These are phyloP conservation scores for Myocastor coypus DNA, from an alignment of 2,113 vertebrate genomes.

Conservation along the genomic window DNA sequence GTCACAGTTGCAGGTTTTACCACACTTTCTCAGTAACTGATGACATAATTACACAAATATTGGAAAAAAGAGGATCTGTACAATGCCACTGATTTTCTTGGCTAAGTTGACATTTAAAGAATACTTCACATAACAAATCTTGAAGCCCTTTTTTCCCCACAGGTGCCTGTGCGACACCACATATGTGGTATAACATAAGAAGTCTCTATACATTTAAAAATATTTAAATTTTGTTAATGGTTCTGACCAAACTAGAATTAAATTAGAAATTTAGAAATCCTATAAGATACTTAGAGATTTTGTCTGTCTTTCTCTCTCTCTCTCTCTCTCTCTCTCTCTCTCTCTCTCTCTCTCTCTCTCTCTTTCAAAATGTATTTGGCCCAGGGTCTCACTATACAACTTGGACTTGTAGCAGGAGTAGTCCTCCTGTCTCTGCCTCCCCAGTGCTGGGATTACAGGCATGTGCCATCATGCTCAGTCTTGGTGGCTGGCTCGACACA, in stretches of 20 bases:
- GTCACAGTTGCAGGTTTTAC: constrained; percentile 2
- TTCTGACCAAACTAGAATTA: constrained; percentile 23
- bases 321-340: too few species aligned
- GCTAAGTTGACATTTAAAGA: background rate
- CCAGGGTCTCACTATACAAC: too few species aligned
- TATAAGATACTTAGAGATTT: background rate
- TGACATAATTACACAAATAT: background rate
- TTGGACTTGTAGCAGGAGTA: too few species aligned
- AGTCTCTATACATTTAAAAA: background rate
- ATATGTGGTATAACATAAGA: background rate
- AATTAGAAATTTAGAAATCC: constrained; percentile 32
- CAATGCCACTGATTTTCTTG: background rate
- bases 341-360: too few species aligned
- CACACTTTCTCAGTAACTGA: background rate
- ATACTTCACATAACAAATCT: background rate
- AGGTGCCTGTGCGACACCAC: background rate
- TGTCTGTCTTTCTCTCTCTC: too few species aligned
- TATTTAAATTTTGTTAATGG: background rate
- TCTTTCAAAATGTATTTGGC: too few species aligned
- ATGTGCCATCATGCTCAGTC: too few species aligned
- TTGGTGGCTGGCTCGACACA: too few species aligned
- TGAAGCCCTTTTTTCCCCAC: background rate
- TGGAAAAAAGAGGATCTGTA: constrained; percentile 12
- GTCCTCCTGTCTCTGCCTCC: too few species aligned
- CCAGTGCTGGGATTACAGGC: too few species aligned